Evolutionary conservation across 23 tunicate species (phyloP).

Genomic region (Ciona savignyi): DNA sequence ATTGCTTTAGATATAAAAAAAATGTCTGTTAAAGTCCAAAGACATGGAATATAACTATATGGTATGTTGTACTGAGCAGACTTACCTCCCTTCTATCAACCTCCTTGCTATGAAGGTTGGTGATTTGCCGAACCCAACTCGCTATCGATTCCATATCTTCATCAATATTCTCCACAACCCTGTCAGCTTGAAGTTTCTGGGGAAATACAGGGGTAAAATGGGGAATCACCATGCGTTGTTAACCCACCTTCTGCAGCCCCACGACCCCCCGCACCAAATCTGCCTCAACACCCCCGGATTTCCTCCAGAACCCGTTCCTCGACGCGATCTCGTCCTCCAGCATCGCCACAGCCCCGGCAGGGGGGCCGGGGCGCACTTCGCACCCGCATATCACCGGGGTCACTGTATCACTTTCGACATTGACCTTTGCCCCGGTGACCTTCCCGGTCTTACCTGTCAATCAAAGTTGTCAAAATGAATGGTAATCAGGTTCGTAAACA

Average conservation of each 20-base stretch:
- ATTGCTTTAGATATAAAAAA: too few species aligned
- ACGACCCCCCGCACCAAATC: constrained; percentile 56
- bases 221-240: too few species aligned
- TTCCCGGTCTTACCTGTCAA: constrained; percentile 71
- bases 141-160: constrained; percentile 70
- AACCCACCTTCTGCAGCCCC: constrained; percentile 43
- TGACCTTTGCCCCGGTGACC: constrained; percentile 76
- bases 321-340: constrained; percentile 89
- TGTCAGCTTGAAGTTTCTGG: constrained; percentile 43
- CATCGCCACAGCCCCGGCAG: constrained; percentile 78
- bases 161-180: constrained; percentile 56
- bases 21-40: too few species aligned
- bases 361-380: constrained; percentile 59
- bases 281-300: constrained; percentile 47
- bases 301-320: constrained; percentile 74
- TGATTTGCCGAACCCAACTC: constrained; percentile 42
- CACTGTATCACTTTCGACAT: constrained; percentile 72
- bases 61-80: too few species aligned
- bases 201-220: not conserved
- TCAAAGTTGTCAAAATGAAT: too few species aligned
- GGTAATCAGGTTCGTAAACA: too few species aligned
- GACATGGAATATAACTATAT: too few species aligned
- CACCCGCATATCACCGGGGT: constrained; percentile 60
- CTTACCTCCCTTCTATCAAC: constrained; percentile 62
- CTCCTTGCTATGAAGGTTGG: constrained; percentile 54